Conservation (phyloP, 1,140 invertebrate genomes). For the Agrypnia vestita region DNA sequence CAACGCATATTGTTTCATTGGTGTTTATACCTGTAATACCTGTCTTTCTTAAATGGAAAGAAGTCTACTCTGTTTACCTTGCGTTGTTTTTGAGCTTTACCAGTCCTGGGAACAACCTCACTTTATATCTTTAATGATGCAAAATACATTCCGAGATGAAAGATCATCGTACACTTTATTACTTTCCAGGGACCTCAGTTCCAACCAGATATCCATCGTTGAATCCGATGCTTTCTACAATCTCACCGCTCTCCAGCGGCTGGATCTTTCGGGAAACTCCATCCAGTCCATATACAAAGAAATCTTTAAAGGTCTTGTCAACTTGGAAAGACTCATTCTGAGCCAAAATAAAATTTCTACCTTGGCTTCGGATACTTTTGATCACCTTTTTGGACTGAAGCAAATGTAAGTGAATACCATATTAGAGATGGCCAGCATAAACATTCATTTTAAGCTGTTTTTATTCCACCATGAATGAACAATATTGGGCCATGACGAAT, state of each 20-base stretch:
- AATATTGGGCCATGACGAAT: too few relatives aligned
- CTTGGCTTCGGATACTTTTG: conserved; percentile 79
- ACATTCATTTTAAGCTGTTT: too few relatives aligned
- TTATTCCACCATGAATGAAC: too few relatives aligned
- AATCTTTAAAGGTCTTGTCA: conserved; percentile 77
- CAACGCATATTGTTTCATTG: too few relatives aligned
- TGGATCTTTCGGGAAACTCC: conserved; percentile 80
- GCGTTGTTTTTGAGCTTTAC: too few relatives aligned
- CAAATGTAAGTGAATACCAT: conserved; percentile 77
- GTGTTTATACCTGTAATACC: too few relatives aligned
- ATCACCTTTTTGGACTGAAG: conserved; percentile 77
- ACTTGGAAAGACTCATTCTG: conserved; percentile 79
- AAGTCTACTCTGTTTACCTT: too few relatives aligned
- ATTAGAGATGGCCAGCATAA: too few relatives aligned
- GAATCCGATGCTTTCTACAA: conserved; percentile 83
- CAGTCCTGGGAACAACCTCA: too few relatives aligned
- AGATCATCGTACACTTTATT: conserved; percentile 19
- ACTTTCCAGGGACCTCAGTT: conserved; percentile 80
- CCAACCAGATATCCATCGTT: conserved; percentile 84
- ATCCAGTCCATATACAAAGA: conserved; percentile 77
- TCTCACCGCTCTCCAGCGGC: conserved; percentile 78
- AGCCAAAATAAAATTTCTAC: conserved; percentile 81
- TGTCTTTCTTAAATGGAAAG: too few relatives aligned
- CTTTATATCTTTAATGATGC: too few relatives aligned
- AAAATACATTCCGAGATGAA: too few relatives aligned